Base-by-base conservation (phyloP, 1,140 invertebrate genomes). In the Brachionus koreanus region DNA sequence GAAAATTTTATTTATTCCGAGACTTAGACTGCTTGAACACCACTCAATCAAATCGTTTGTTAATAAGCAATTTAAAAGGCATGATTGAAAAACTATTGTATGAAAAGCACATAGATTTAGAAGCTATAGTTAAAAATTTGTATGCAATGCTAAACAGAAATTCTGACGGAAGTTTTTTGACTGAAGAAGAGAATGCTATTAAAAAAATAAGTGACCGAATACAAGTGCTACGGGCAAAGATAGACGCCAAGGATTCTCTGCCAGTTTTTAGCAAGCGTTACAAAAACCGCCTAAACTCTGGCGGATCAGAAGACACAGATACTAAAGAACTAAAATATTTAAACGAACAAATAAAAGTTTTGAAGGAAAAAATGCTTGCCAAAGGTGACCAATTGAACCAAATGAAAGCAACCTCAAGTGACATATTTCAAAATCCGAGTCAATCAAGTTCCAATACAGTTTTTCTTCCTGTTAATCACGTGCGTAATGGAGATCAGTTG, bases 371-470 rank as follows among this genome's bases (percentile, higher is more conserved):
- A 79, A 79, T 79, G 76, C 3, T 79, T 6, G 76, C 76, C 46
- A 79, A 79, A 79, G 76, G 76, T 12, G 49, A 79, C 10, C 76
- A 79, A 79, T 42, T 79, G n/a, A 79, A 79, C 37, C 76, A 79
- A 61, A 61, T 79, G 76, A 79, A 79, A 42, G 33, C 19, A 12
- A 57, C 46, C 10, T 77, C 74, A 1, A 57, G 46, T 33, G 74
- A 52, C 0, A 2, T 77, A 33, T 52, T 77, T 19, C 49, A 57
- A 57, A 43, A 75, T 77, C 74, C 23, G 1, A 52, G 42, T 77
- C 74, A 61, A 61, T n/a, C 76, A 1, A 61, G 46, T 13, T 65
- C 76, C 0, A 10, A 65, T 19, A 65, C 76, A 2, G 33, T 79
- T n/a, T 79, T 33, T 19, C 23, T 79, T 3, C 76, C 76, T 7